Percentiles rank a stretch among this genome's conserved stretches.
Conservation (phyloP, 2,113 vertebrate species). For the Lontra canadensis region DNA sequence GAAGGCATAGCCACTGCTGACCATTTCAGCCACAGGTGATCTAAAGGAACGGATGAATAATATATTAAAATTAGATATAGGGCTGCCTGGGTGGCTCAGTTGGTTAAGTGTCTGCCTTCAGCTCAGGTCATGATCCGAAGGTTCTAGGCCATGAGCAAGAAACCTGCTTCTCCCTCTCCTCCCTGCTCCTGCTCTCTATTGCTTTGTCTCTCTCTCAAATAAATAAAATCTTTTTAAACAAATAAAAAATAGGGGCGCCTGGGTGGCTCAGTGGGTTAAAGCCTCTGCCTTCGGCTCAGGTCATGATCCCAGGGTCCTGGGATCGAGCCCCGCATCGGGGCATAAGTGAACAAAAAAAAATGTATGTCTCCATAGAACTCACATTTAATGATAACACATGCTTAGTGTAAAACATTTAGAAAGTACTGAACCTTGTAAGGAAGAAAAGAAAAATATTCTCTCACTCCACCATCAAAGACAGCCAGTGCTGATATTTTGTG, state of each 20-base stretch:
- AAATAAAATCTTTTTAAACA: no score
- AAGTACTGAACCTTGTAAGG: neutral
- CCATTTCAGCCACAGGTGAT: neutral
- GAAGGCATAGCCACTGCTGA: neutral
- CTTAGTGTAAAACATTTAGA: neutral
- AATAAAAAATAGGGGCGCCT: neutral
- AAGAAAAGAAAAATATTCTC: constrained; percentile 10
- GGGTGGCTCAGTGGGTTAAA: no score
- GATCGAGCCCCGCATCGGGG: no score
- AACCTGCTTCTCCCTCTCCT: no score
- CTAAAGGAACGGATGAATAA: neutral
- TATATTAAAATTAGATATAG: neutral
- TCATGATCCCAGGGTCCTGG: no score
- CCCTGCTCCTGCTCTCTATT: no score
- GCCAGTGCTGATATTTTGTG: neutral
- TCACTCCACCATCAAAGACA: neutral
- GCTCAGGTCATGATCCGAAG: no score
- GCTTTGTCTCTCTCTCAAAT: no score
- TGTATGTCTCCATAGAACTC: neutral
- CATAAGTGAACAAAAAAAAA: neutral
- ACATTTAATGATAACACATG: neutral
- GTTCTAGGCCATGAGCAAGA: no score
- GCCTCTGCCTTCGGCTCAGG: no score
- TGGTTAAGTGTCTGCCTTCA: no score
- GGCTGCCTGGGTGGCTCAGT: no score